Percentiles rank a stretch among this genome's conserved stretches.
Evolutionary conservation across 2,797 vertebrate species (phyloP).

Genomic region (Dendrocincla tyrannina): DNA sequence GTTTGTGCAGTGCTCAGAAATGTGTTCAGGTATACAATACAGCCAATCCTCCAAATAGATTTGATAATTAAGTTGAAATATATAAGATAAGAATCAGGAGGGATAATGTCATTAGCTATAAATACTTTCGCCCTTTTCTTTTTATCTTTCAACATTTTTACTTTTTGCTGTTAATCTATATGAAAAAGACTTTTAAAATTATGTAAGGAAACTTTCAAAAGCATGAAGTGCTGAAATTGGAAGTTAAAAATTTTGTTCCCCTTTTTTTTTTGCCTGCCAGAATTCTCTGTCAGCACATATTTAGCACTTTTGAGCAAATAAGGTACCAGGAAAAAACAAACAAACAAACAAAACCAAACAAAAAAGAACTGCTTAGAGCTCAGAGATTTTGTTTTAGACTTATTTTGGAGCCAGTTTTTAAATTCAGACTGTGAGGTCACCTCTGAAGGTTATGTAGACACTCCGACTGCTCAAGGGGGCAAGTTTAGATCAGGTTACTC

Average conservation of each 20-base stretch:
- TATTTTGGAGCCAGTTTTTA: background rate
- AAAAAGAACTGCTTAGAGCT: background rate
- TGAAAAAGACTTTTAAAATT: background rate
- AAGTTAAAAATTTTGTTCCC: background rate
- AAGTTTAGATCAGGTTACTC: background rate
- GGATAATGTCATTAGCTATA: background rate
- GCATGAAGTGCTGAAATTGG: background rate
- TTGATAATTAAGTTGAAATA: constrained; percentile 2
- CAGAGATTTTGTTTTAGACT: background rate
- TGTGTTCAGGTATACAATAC: background rate
- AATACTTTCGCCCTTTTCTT: background rate
- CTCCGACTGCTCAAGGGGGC: background rate
- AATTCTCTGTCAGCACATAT: background rate
- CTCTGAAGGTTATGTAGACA: background rate
- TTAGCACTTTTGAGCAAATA: background rate
- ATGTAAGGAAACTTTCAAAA: background rate
- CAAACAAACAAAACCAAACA: too few relatives aligned
- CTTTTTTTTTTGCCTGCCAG: background rate
- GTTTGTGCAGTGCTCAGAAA: background rate
- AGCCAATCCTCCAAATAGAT: background rate
- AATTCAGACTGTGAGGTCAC: background rate
- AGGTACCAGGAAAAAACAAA: background rate
- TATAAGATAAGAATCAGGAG: background rate
- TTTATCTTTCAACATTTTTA: background rate
- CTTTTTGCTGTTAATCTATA: background rate